phyloP scores from a whole-genome alignment of 2,797 vertebrate species.

The Muraenolepis orangiensis region DNA sequence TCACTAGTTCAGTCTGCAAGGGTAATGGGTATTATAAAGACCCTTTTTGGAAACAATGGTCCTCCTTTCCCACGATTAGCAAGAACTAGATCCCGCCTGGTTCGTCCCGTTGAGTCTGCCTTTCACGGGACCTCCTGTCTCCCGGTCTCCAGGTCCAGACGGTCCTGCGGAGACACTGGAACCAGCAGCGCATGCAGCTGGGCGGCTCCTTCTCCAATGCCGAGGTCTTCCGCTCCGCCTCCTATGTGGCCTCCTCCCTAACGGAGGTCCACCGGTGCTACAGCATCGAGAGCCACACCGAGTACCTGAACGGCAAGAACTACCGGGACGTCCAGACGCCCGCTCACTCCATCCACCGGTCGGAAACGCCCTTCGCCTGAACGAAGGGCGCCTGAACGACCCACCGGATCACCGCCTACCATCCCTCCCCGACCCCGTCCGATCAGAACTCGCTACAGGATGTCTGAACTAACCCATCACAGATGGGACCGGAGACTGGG shows the following conservation, averaged over 20 bases:
- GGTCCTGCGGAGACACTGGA: conserved; percentile 91
- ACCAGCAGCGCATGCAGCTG: conserved; percentile 92
- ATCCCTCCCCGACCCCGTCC: background rate
- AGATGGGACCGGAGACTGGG: background rate
- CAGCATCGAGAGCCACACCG: conserved; percentile 84
- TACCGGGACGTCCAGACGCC: conserved; percentile 77
- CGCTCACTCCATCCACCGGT: conserved; percentile 63
- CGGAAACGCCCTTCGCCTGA: conserved; percentile 86
- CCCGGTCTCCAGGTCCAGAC: conserved; percentile 81
- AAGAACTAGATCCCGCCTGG: too few relatives aligned
- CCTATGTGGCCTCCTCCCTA: conserved; percentile 78
- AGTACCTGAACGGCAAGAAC: conserved; percentile 89
- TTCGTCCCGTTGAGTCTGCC: too few relatives aligned
- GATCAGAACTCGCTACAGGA: background rate
- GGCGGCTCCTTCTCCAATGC: conserved; percentile 86
- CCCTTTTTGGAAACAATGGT: too few relatives aligned
- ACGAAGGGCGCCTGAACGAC: too few relatives aligned
- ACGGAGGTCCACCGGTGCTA: conserved; percentile 89
- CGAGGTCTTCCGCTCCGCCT: conserved; percentile 81
- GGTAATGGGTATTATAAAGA: too few relatives aligned
- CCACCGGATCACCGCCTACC: background rate
- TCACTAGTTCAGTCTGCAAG: too few relatives aligned
- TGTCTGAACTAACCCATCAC: background rate
- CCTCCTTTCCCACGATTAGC: too few relatives aligned
- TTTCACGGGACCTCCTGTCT: background rate